Evolutionary conservation across 1,140 invertebrate species (phyloP), one percentile per base, ranked within the genome.

Genomic region (Drosophila trapezifrons): DNA sequence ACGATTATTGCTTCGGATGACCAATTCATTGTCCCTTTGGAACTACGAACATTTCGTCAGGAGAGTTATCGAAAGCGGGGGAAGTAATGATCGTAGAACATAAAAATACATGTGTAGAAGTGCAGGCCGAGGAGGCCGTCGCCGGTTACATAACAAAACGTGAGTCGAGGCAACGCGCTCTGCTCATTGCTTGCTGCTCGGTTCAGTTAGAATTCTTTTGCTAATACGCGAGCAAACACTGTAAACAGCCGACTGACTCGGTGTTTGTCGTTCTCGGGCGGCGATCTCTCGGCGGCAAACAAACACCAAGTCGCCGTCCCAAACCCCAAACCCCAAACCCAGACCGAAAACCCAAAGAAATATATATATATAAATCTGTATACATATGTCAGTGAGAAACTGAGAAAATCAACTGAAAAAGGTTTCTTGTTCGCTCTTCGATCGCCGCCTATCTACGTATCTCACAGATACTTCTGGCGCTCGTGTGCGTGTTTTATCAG

Each of bases 201-300:
- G 56, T 73, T 74, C 64, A 69, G 67, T 79, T 72, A 72, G 69
- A 76, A 76, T 76, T 65, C 38, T 69, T 46, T 40, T 43, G 76
- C 55, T 79, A 79, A 79, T 79, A 78, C 69, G 37, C 56, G 47
- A 72, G 40, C 76, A 78, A 78, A 78, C 67, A 78, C 64, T 42
- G 73, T 78, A 59, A 72, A 78, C 67, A 47, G 58, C 38, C 75
- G 63, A 78, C 67, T 69, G 65, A 35, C 74, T 65, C 35, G 52
- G 63, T 56, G 75, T 69, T 69, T 71, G 64, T 56, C 49, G 32
- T 47, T 47, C 64, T 64, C 57, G 27, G 38, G 54, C 58, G 35
- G 43, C 55, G 64, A 74, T 73, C 72, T 65, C 37, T 49, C 46
- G 37, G 56, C 54, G 60, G 32, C 76, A 78, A 77, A 77, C 76